Base-by-base conservation (phyloP, 2,797 vertebrate species). In the Spinibarbus caldwelli region DNA sequence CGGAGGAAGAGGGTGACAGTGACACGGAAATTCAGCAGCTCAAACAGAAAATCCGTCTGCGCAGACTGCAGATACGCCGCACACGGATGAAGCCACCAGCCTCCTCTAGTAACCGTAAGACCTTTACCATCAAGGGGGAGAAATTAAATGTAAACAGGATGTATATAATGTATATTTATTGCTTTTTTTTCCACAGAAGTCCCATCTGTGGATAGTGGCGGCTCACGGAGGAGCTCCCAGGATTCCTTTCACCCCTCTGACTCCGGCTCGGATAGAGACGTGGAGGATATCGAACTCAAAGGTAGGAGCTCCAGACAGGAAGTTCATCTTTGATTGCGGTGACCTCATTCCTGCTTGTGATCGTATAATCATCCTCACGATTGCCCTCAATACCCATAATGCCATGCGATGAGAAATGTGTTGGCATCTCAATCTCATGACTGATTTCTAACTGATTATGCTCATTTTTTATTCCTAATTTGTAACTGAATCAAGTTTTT, bases 21-120 rank as follows among this genome's bases (percentile, higher is more conserved):
- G 98, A 99, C 91, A 93, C 91, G 41, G 98, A 98, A 93, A 99
- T 99, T 89, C 97, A 98, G 91, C 97, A 98, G 90, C 96, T 99
- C 43, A 99, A 99, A 89, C 97, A 98, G 87, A 99, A 97, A 91
- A 98, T 99, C 86, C 97, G 96, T 54, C 94, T 98, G 87, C 95
- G 98, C 5, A 94, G 98, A 87, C 97, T 98, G 88, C 97, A 97
- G 94, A 99, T 99, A 91, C 95, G 97, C n/a, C 96, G 93, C 79
- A 96, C 86, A 83, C 96, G 96, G 29, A 80, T 96, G 52, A 93
- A 94, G 5, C 94, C 95, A 0, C 80, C 81, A 10, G 29, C 83
- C 3, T 43, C 80, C n/a, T 88, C 91, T 2, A 93, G 92, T 36
- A 92, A 91, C 47, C n/a, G 95, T 95, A 87, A 90, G 93, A 76